Percentiles rank a stretch among this genome's conserved stretches.
These are phyloP conservation scores for Sebastes taczanowskii DNA, from an alignment of 2,797 vertebrate genomes.

Conservation along the genomic window DNA sequence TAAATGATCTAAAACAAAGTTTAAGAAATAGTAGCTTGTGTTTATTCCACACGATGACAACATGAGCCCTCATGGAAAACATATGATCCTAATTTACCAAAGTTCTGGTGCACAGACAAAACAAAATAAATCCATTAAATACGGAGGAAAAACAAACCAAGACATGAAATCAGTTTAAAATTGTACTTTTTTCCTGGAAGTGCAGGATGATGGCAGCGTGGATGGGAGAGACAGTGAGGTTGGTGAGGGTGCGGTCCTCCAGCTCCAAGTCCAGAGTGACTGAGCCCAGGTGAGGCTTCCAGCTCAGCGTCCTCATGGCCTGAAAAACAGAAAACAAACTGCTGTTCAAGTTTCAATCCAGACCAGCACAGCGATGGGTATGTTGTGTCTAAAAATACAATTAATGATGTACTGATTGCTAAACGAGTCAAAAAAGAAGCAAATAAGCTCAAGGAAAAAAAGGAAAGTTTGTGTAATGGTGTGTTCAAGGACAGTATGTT, in stretches of 20 bases:
- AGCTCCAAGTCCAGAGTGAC: constrained; percentile 95
- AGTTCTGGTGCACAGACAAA: neutral
- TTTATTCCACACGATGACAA: too few relatives aligned
- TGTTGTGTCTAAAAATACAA: too few relatives aligned
- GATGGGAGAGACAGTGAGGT: constrained; percentile 91
- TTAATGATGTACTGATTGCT: neutral
- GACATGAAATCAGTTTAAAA: neutral
- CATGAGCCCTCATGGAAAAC: too few relatives aligned
- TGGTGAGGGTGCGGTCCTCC: constrained; percentile 90
- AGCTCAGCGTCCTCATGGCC: constrained; percentile 98
- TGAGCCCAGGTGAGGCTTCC: constrained; percentile 95
- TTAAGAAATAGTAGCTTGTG: too few relatives aligned
- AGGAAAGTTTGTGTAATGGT: neutral
- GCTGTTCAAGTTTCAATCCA: neutral
- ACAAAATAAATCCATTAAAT: too few relatives aligned
- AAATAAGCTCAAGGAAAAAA: too few relatives aligned
- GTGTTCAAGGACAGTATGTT: neutral
- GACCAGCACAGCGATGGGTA: too few relatives aligned
- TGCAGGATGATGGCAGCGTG: constrained; percentile 95
- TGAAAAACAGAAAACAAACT: constrained; percentile 54
- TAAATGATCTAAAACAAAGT: neutral
- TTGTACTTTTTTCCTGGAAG: constrained; percentile 94
- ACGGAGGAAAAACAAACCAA: neutral
- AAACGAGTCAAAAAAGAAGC: neutral
- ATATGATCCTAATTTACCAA: too few relatives aligned